Evolutionary conservation across 2,888 invertebrate species (phyloP), one percentile per base, ranked within the genome.

Genomic region (Xanthorhoe spadicearia): DNA sequence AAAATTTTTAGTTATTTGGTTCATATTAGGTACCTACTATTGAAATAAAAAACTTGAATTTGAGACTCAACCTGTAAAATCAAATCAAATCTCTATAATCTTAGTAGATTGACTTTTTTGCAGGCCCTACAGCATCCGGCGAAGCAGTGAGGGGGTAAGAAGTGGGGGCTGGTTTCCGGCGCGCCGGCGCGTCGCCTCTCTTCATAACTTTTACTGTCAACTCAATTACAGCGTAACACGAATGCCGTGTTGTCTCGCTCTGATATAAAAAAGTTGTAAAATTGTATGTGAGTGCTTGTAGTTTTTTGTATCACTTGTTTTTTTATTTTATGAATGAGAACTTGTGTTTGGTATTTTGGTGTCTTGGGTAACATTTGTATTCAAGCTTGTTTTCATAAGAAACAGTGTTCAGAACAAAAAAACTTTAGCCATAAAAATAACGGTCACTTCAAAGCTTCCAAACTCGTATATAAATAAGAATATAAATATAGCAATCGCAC

Each of bases 201-300:
- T 86, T 90, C 88, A 91, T 90, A 91, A 90, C 90, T 90, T 88
- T 86, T 85, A 88, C 89, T 87, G 88, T 87, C 87, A 85, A 89
- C 87, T 87, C 88, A 85, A 90, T 88, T 89, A 89, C 88, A 82
- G 78, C 79, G 85, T 87, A 84, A 85, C 83, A 82, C 77, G 75
- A 56, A 63, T 64, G 74, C 73, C 69, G 70, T 70, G 76, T 75
- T 74, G 74, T 70, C 61, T 66, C 61, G 64, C 35, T 28, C 48
- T 54, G 28, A 57, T 58, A 66, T 72, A 74, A 75, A 76, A 74
- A 77, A 57, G 43, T 46, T 54, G 61, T 69, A 69, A 69, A 61
- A 54, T 66, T 62, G 67, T 52, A 56, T 52, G 51, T 61, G 57
- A 68, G 50, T 63, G 56, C 52, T 19, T 54, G 58, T 52, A 19